These are phyloP conservation scores for Microcaecilia unicolor DNA, from an alignment of 2,797 vertebrate species.

Conservation along the genomic window DNA sequence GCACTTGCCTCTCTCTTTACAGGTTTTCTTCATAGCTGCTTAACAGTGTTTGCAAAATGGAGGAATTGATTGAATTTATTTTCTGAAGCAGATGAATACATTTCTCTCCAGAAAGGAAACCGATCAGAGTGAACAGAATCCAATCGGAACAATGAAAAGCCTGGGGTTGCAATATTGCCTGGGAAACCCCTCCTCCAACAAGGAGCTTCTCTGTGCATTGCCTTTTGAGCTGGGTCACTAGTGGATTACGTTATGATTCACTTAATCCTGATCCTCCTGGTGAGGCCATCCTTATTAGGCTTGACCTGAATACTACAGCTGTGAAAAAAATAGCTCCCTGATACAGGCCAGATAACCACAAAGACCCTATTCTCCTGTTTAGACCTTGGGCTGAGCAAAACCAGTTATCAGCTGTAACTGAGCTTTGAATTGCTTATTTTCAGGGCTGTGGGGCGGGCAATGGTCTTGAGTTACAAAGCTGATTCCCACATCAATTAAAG, in stretches of 20 bases:
- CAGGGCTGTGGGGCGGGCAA: conserved; percentile 36
- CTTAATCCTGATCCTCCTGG: neutral
- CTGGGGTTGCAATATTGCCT: no score
- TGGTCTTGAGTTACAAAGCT: conserved; percentile 54
- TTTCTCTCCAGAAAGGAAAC: no score
- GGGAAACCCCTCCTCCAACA: no score
- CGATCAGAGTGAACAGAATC: no score
- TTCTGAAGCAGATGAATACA: no score
- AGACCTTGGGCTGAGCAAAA: conserved; percentile 34
- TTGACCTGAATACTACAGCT: conserved; percentile 22
- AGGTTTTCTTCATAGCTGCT: no score
- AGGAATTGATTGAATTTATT: no score
- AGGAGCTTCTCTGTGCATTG: neutral
- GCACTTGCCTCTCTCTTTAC: no score
- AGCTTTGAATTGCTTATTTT: conserved; percentile 57
- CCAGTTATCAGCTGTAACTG: conserved; percentile 53
- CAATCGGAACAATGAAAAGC: no score
- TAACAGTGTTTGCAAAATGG: no score
- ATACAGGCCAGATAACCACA: conserved; percentile 43
- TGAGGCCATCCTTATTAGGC: conserved; percentile 13
- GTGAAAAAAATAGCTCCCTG: conserved; percentile 23
- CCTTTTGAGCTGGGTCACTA: neutral
- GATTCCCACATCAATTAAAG: conserved; percentile 50
- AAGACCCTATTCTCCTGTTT: conserved; percentile 54
- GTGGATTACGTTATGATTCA: neutral